Percentiles rank a stretch among this genome's conserved stretches.
Evolutionary conservation across 2,888 invertebrate species (phyloP).

Genomic region (Lasioglossum oenotherae): DNA sequence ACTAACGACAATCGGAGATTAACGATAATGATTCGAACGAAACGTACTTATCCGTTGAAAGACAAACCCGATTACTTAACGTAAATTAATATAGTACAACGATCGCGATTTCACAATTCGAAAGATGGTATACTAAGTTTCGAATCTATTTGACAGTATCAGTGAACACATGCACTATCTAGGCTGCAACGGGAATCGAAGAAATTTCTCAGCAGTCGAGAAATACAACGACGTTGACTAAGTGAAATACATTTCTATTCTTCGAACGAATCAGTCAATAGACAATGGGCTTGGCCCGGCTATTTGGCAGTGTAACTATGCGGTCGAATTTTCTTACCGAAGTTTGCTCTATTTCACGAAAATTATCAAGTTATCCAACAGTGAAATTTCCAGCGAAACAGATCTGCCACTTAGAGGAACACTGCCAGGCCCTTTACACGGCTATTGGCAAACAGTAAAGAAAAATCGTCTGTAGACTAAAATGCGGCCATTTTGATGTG

Average conservation of each 20-base stretch:
- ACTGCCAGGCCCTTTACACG: conserved; percentile 85
- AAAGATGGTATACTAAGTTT: conserved; percentile 27
- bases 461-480: conserved; percentile 89
- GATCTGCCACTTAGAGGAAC: conserved; percentile 75
- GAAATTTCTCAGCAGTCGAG: not conserved
- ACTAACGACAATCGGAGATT: not conserved
- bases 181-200: not conserved
- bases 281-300: conserved; percentile 80
- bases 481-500: conserved; percentile 93
- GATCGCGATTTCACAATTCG: not conserved
- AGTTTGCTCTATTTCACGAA: conserved; percentile 82
- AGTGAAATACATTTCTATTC: conserved; percentile 49
- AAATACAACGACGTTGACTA: conserved; percentile 24
- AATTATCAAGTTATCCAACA: conserved; percentile 81
- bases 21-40: not conserved
- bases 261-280: conserved; percentile 73
- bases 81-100: conserved; percentile 15
- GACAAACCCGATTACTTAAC: not conserved
- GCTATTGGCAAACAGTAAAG: conserved; percentile 92
- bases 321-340: conserved; percentile 63
- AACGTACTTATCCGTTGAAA: not conserved
- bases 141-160: conserved; percentile 40
- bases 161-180: not conserved
- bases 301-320: conserved; percentile 59
- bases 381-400: conserved; percentile 84